Evolutionary conservation across 2,797 vertebrate genomes (phyloP), one percentile per base, ranked within the genome.

Genomic region (Octomys mimax): DNA sequence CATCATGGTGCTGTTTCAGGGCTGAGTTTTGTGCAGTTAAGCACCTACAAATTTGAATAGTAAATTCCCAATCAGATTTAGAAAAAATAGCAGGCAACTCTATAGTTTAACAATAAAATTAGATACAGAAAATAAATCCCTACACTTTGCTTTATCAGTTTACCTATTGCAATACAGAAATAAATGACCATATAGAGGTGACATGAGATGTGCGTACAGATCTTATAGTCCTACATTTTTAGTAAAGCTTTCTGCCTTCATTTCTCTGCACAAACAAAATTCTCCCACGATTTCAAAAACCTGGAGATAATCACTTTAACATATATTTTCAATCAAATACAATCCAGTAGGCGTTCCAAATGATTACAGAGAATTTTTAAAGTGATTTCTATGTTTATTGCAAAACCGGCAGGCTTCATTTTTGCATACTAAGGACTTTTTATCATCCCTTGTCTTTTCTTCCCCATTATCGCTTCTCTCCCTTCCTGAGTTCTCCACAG

Each of bases 321-420:
- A 61, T 46, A 16, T 92, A 89, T 21, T 26, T 28, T 94, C 92
- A 77, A 59, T 31, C 59, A 7, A 94, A 89, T n/a, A 46, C 18
- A 68, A 93, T 59, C 73, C 73, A 87, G 91, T 61, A 78, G 78
- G 46, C 88, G 11, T 66, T 83, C 77, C 39, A 96, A 80, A 79
- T 70, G 64, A 78, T 62, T 61, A 62, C 6, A 33, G 59, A 7
- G 26, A 90, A 91, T 64, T 71, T 75, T 95, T 62, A 92, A 87
- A 87, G 64, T 77, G 9, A 75, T 95, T 93, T 96, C 61, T 59
- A 85, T 33, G 86, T 80, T 90, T 89, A 92, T 94, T 95, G 8
- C 64, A 73, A 92, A 93, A 94, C 28, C 39, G 91, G 39, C 31
- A 16, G 36, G 59, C 4, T 94, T 64, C 1, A 85, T 57, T 95